Evolutionary conservation across 1,140 invertebrate species (phyloP).

Genomic region (Apis cerana): DNA sequence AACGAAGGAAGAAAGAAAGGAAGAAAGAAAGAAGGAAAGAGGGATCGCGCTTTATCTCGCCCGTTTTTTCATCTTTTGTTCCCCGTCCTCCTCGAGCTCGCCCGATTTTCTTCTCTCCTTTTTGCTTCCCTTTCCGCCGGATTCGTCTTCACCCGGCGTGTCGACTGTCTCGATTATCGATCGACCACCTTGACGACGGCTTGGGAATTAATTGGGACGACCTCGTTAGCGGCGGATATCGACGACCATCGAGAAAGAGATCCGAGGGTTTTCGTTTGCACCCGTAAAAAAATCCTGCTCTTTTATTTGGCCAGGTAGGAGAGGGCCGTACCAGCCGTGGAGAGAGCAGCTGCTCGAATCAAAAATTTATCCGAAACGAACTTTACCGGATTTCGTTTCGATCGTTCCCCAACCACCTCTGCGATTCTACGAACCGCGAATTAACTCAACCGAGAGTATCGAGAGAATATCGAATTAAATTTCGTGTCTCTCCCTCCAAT

Average conservation of each 20-base stretch:
- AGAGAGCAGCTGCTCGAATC: slow-evolving; percentile 39
- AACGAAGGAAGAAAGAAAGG: slow-evolving; percentile 2
- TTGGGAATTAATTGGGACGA: slow-evolving; percentile 64
- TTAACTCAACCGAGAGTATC: too few relatives aligned
- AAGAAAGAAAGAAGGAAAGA: background rate
- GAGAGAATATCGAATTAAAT: too few relatives aligned
- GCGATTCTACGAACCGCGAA: too few relatives aligned
- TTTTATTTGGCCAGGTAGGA: slow-evolving; percentile 52
- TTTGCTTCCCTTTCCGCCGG: slow-evolving; percentile 44
- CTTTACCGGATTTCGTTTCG: background rate
- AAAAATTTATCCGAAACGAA: slow-evolving; percentile 27
- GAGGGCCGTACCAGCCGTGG: background rate
- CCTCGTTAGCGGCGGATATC: slow-evolving; percentile 63
- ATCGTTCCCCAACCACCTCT: too few relatives aligned
- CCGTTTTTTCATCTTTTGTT: background rate
- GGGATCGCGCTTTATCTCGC: background rate
- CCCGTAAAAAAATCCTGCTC: slow-evolving; percentile 52
- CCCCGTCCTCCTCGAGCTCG: background rate
- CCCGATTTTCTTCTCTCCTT: slow-evolving; percentile 28
- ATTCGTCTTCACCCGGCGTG: slow-evolving; percentile 59
- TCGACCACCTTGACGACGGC: slow-evolving; percentile 57
- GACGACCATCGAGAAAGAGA: slow-evolving; percentile 53
- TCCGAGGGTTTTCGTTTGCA: slow-evolving; percentile 50
- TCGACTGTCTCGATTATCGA: slow-evolving; percentile 62
- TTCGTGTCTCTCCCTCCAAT: too few relatives aligned